Evolutionary conservation across 2,113 vertebrate species (phyloP).

Genomic region (Crotalus viridis): DNA sequence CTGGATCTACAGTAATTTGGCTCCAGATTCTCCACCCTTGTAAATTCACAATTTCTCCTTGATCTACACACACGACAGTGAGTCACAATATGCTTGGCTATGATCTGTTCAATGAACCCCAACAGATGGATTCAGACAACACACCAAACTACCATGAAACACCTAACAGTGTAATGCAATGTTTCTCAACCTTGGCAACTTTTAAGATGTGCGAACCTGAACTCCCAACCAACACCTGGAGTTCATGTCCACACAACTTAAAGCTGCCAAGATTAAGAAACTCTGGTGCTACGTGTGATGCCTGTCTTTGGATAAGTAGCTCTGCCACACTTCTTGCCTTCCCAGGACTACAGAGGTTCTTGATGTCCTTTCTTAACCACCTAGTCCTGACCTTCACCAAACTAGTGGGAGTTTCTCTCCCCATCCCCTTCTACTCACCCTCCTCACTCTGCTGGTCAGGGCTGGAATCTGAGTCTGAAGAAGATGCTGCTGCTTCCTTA

Average conservation of each 20-base stretch:
- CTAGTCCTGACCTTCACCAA: not conserved
- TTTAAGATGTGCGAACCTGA: not conserved
- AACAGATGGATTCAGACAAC: not conserved
- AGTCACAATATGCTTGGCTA: not conserved
- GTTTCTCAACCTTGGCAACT: not conserved
- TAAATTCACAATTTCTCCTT: not conserved
- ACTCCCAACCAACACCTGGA: not conserved
- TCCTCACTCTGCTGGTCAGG: conserved; percentile 85
- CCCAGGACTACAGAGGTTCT: no score
- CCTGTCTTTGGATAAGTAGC: not conserved
- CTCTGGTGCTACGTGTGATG: not conserved
- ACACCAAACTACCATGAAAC: not conserved
- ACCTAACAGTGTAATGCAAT: not conserved
- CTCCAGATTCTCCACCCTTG: not conserved
- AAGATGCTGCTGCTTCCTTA: conserved; percentile 78
- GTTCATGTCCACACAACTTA: not conserved
- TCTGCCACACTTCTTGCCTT: no score
- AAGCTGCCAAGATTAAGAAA: not conserved
- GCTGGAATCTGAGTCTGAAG: conserved; percentile 82
- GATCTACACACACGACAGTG: not conserved
- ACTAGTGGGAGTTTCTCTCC: not conserved
- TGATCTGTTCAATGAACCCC: not conserved
- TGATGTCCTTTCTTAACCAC: not conserved
- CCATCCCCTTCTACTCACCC: conserved; percentile 62
- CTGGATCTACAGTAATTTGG: not conserved